Conservation (phyloP, 2,888 invertebrate genomes). For the Drosophila fulvimacula region DNA sequence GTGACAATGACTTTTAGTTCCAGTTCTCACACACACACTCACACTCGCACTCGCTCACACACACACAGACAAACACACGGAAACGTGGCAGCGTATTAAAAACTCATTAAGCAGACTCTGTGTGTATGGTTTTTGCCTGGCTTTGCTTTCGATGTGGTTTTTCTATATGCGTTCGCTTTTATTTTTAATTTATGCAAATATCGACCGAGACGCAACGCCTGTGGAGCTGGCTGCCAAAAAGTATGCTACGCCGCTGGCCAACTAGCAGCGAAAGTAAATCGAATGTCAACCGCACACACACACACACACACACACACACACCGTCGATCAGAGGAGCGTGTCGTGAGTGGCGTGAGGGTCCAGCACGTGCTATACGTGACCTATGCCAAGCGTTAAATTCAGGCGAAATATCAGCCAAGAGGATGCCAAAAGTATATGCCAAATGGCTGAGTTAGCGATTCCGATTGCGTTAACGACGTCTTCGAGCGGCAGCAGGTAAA, state of each 20-base stretch:
- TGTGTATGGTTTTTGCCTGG: slow-evolving; percentile 9
- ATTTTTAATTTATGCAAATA: slow-evolving; percentile 75
- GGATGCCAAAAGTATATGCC: slow-evolving; percentile 11
- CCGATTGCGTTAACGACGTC: slow-evolving; percentile 29
- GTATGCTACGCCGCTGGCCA: slow-evolving; percentile 43
- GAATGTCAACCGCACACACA: slow-evolving; percentile 64
- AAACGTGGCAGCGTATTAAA: slow-evolving; percentile 72
- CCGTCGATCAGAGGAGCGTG: slow-evolving; percentile 21
- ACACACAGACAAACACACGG: slow-evolving; percentile 20
- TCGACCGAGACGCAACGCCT: slow-evolving; percentile 54
- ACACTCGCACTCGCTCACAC: slow-evolving; percentile 12
- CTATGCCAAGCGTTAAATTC: slow-evolving; percentile 71
- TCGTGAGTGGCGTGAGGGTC: slow-evolving; percentile 27
- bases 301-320: slow-evolving; percentile 5
- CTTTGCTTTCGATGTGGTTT: slow-evolving; percentile 27
- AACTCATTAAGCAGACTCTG: slow-evolving; percentile 69
- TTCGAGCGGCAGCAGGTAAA: slow-evolving; percentile 11
- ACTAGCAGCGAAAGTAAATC: slow-evolving; percentile 68
- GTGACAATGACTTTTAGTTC: slow-evolving; percentile 65
- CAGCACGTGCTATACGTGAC: slow-evolving; percentile 64
- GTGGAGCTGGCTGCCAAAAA: slow-evolving; percentile 63
- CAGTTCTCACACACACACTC: not conserved
- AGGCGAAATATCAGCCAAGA: slow-evolving; percentile 23
- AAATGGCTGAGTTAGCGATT: slow-evolving; percentile 25
- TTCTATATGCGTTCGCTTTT: slow-evolving; percentile 21